Base-by-base conservation (phyloP, 2,797 vertebrate genomes). In the Spinibarbus caldwelli region DNA sequence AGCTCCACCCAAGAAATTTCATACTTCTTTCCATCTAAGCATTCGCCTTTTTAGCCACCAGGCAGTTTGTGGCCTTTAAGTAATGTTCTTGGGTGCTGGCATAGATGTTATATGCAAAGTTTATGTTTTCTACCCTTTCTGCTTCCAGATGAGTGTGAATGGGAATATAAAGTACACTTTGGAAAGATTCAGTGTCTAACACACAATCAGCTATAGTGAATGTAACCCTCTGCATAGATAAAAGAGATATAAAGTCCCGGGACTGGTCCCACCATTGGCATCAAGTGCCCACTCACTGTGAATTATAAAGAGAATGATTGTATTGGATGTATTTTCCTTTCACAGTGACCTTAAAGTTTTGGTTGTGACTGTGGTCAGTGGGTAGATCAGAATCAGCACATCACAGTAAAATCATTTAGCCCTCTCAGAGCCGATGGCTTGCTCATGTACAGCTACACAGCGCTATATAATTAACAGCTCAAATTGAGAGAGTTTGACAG, bases 1-100 rank as follows among this genome's bases (percentile, higher is more conserved):
- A 80, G 29, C 86, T 85, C 80, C 85, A 83, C 87, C 85, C 80
- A 77, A 64, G 43, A 80, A 23, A 78, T 78, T 21, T 72, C 57
- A 62, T 68, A 82, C 85, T 82, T 70, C 67, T 75, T 77, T 87
- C 81, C 82, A 85, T 80, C 23, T 29, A 66, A 15, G 67, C 26
- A 7, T 81, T 64, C 43, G 81, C 14, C n/a, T 86, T n/a, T 38
- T 73, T 78, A 68, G 57, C 29, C 66, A 52, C 36, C 72, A 76
- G 62, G 23, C 52, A 49, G 68, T 87, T 88, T 79, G 85, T 76
- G 68, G 87, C 17, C 7, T 82, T 23, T 29, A 78, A 83, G 47
- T 67, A 81, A 85, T 14, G 77, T 67, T 80, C 75, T 52, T 80
- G 34, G 47, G 67, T n/a, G 31, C 31, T 82, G 84, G 84, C 82